Conservation (phyloP, 2,888 invertebrate genomes). For the Aleiodes alternator region DNA sequence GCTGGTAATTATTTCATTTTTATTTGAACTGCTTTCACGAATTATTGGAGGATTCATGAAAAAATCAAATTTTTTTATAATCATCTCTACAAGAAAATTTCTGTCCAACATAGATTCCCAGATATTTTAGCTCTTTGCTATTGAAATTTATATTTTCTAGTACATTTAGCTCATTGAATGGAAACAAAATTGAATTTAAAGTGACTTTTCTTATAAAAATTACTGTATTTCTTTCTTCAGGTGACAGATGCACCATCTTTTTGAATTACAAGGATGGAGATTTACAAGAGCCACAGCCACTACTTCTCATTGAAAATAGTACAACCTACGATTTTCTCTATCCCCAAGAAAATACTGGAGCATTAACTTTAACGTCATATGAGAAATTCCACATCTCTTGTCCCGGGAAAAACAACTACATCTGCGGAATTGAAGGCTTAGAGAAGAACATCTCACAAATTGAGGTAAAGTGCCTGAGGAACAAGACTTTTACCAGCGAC, state of each 20-base stretch:
- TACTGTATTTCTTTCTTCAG: constrained; percentile 43
- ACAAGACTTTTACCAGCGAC: constrained; percentile 57
- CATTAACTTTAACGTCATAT: constrained; percentile 54
- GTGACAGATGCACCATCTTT: constrained; percentile 73
- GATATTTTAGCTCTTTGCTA: too few species aligned
- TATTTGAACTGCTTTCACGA: too few species aligned
- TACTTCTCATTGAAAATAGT: constrained; percentile 74
- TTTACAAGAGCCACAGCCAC: constrained; percentile 79
- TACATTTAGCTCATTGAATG: too few species aligned
- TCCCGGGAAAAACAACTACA: constrained; percentile 62
- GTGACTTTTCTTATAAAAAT: background rate
- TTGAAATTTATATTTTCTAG: too few species aligned
- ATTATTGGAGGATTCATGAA: too few species aligned
- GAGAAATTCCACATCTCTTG: constrained; percentile 63
- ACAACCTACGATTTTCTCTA: constrained; percentile 56
- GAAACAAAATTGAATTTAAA: too few species aligned
- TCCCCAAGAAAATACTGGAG: constrained; percentile 56
- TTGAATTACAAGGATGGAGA: constrained; percentile 74
- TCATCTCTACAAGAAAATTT: too few species aligned
- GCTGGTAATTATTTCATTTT: too few species aligned
- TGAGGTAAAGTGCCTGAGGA: constrained; percentile 56
- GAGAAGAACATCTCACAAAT: constrained; percentile 44
- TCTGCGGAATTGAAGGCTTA: constrained; percentile 50
- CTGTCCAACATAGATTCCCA: too few species aligned
- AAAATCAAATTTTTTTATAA: too few species aligned